phyloP scores from a whole-genome alignment of 2,888 invertebrate genomes.

The Eristalis tenax region DNA sequence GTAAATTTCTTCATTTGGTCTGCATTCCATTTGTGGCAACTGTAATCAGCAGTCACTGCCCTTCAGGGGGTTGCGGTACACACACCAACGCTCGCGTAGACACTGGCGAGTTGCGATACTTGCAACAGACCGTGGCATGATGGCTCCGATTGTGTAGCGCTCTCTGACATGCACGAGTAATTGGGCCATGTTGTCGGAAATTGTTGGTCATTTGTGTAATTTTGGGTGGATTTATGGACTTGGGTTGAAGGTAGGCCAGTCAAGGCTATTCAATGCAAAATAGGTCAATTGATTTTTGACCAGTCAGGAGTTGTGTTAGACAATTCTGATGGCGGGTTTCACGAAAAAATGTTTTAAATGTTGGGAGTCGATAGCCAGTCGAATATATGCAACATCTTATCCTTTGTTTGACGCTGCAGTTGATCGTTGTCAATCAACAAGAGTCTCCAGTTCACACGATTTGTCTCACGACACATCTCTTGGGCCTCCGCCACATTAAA shows the following conservation, averaged over 20 bases:
- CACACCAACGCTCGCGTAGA: background rate
- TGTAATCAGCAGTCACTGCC: slow-evolving; percentile 31
- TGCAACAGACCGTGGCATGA: slow-evolving; percentile 58
- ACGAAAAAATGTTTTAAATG: too few species aligned
- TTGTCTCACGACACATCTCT: too few species aligned
- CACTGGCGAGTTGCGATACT: slow-evolving; percentile 40
- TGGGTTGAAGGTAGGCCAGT: background rate
- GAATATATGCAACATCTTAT: too few species aligned
- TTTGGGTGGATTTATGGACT: slow-evolving; percentile 34
- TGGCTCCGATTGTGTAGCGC: slow-evolving; percentile 22
- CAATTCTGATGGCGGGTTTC: background rate
- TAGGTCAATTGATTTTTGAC: background rate
- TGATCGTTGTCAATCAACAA: too few species aligned
- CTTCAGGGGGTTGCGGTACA: slow-evolving; percentile 3
- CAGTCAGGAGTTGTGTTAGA: background rate
- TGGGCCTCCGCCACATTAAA: too few species aligned
- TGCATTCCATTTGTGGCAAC: slow-evolving; percentile 47
- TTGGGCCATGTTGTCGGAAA: slow-evolving; percentile 45
- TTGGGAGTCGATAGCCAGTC: too few species aligned
- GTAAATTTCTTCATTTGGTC: slow-evolving; percentile 53
- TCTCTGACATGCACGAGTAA: slow-evolving; percentile 57
- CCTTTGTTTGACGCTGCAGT: too few species aligned
- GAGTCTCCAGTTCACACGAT: too few species aligned
- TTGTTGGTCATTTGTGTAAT: slow-evolving; percentile 47
- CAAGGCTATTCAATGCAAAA: background rate